Percentiles rank a stretch among this genome's conserved stretches.
Evolutionary conservation across 2,797 vertebrate species (phyloP).

Genomic region (Sebastolobus alascanus): DNA sequence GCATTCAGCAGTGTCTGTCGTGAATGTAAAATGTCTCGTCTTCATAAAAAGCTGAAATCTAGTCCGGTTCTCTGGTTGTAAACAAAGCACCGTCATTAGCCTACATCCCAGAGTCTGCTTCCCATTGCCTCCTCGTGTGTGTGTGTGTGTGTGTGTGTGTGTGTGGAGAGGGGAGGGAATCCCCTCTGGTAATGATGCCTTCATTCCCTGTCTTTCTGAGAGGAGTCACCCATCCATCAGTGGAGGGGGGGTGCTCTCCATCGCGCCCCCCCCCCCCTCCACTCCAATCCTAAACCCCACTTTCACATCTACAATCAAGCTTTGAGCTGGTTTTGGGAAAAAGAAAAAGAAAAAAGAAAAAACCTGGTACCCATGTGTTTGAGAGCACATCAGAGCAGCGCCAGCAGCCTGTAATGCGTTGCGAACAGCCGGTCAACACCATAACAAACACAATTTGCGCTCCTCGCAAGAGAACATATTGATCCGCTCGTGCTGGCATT

Average conservation of each 20-base stretch:
- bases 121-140: slow-evolving; percentile 46
- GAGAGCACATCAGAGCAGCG: slow-evolving; percentile 32
- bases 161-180: slow-evolving; percentile 71
- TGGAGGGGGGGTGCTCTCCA: slow-evolving; percentile 24
- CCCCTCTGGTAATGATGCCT: slow-evolving; percentile 78
- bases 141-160: slow-evolving; percentile 11
- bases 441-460: slow-evolving; percentile 46
- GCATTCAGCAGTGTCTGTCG: neutral
- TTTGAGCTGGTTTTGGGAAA: slow-evolving; percentile 10
- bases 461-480: slow-evolving; percentile 38
- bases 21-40: slow-evolving; percentile 4
- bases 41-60: slow-evolving; percentile 34
- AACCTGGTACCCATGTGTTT: slow-evolving; percentile 8
- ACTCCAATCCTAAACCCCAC: slow-evolving; percentile 17
- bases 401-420: slow-evolving; percentile 9
- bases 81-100: slow-evolving; percentile 79
- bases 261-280: neutral
- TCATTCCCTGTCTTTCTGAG: slow-evolving; percentile 56
- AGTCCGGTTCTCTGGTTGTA: slow-evolving; percentile 58
- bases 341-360: neutral
- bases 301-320: slow-evolving; percentile 33
- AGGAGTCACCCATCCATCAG: slow-evolving; percentile 75
- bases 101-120: slow-evolving; percentile 63
- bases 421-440: slow-evolving; percentile 26
- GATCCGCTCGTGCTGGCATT: slow-evolving; percentile 38